A percentile compares a stretch with the other conserved stretches of the same genome.
Conservation (phyloP, 2,113 vertebrate species). For the Gadus chalcogrammus region DNA sequence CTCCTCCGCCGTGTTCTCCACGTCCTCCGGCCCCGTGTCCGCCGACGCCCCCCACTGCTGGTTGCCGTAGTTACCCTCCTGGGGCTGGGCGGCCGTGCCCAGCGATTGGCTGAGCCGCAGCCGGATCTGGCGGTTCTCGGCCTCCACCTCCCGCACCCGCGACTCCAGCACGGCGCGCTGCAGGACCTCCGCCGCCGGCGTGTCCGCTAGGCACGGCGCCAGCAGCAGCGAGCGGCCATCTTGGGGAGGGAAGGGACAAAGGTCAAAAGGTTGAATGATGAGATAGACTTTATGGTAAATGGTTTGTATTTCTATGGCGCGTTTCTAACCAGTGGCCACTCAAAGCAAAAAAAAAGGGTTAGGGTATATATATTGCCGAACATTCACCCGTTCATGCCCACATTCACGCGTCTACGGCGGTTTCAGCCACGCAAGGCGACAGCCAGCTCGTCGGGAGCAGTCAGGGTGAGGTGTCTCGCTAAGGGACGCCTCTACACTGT, state of each 20-base stretch:
- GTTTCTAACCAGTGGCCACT: no score
- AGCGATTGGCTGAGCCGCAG: conserved; percentile 77
- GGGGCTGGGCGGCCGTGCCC: conserved; percentile 55
- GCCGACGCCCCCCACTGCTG: conserved; percentile 75
- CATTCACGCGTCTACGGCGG: no score
- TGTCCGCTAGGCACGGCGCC: conserved; percentile 64
- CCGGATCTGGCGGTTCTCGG: conserved; percentile 84
- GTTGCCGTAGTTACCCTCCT: conserved; percentile 72
- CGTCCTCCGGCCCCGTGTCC: conserved; percentile 72
- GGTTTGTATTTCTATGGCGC: no score
- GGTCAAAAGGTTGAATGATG: neutral
- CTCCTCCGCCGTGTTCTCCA: conserved; percentile 60
- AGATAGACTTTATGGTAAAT: no score
- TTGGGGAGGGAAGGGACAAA: conserved; percentile 14
- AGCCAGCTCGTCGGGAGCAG: no score
- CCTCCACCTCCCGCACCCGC: conserved; percentile 79
- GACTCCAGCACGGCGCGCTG: conserved; percentile 78
- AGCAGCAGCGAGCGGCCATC: conserved; percentile 69
- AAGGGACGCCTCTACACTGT: no score
- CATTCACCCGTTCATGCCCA: no score
- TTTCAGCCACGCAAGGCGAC: no score
- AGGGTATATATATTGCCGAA: no score
- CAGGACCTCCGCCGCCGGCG: conserved; percentile 57
- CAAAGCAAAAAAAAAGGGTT: no score
- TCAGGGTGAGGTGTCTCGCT: no score